Base-by-base conservation (phyloP, 2,888 invertebrate species). In the Baronia brevicornis region DNA sequence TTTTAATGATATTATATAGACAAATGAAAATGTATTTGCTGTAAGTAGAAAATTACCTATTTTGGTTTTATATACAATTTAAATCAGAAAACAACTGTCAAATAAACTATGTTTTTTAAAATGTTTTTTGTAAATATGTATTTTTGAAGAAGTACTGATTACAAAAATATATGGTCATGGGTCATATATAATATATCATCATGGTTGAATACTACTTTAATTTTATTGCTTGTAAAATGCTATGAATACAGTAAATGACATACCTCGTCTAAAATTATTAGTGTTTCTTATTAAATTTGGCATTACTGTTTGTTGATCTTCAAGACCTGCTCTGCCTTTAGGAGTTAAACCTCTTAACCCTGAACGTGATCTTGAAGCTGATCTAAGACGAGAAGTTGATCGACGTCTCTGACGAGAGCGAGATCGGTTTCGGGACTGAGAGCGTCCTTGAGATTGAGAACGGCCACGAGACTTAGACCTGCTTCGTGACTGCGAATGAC, bases 291-390 rank as follows among this genome's bases (percentile, higher is more conserved):
- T 42, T 28, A 74, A 48, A 5, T 55, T 51, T 8, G 78, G 78
- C 67, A 78, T 67, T 20, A 58, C 51, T 32, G 43, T 43, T 8
- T 51, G 38, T 25, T 53, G 53, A 18, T 65, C 58, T 48, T 79
- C 77, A 25, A 80, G 49, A 17, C 78, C 80, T 24, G 75, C 79
- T 51, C 80, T 60, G 5, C 73, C 75, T 52, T 70, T 78, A 1
- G 80, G 80, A 3, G 82, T 80, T 14, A 79, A 36, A 2, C 72
- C 63, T 42, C 75, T 58, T 1, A 66, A 43, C 39, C 63, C 67
- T 5, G 75, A 75, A 14, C 80, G 67, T n/a, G 77, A 69, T 34
- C 72, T 56, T 3, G 79, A 75, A 3, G 54, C 49, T 3, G 77
- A 77, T 29, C 74, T 59, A 0, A 57, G 56, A 13, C 72, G 60